Evolutionary conservation across 2,888 invertebrate genomes (phyloP).

Genomic region (Athripsodes cinereus): DNA sequence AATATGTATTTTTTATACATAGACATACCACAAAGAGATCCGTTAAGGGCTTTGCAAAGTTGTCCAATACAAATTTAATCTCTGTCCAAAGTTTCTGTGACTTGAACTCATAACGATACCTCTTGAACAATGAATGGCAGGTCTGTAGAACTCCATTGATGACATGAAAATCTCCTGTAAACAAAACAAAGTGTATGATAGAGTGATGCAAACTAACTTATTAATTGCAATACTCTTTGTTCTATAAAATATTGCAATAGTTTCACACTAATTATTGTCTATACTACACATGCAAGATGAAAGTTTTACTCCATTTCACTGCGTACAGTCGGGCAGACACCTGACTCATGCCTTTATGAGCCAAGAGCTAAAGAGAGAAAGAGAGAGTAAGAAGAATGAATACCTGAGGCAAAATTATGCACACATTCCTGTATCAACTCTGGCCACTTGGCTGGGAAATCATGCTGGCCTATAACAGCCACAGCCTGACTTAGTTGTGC

Average conservation of each 20-base stretch:
- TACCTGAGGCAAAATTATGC: constrained; percentile 76
- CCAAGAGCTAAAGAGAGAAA: not conserved
- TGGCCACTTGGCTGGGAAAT: constrained; percentile 97
- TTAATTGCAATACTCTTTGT: too few relatives aligned
- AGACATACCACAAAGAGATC: constrained; percentile 71
- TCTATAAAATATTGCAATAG: not conserved
- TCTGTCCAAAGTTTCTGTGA: constrained; percentile 93
- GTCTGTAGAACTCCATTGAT: constrained; percentile 94
- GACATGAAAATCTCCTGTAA: constrained; percentile 79
- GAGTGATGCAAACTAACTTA: too few relatives aligned
- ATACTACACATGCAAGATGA: too few relatives aligned
- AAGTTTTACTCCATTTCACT: too few relatives aligned
- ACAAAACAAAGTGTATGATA: not conserved
- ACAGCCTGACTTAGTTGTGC: constrained; percentile 94
- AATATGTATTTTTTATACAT: not conserved
- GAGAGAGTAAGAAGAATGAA: not conserved
- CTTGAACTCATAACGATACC: constrained; percentile 93
- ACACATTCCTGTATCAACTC: constrained; percentile 90
- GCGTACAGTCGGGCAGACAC: too few relatives aligned
- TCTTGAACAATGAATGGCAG: constrained; percentile 93
- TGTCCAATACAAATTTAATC: constrained; percentile 92
- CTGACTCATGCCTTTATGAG: too few relatives aligned
- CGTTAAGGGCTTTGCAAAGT: constrained; percentile 90
- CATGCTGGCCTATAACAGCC: constrained; percentile 91
- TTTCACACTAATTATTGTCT: not conserved